A percentile compares a stretch with the other conserved stretches of the same genome.
These are phyloP conservation scores for Macaria liturata DNA, from an alignment of 2,888 invertebrate genomes.

Conservation along the genomic window DNA sequence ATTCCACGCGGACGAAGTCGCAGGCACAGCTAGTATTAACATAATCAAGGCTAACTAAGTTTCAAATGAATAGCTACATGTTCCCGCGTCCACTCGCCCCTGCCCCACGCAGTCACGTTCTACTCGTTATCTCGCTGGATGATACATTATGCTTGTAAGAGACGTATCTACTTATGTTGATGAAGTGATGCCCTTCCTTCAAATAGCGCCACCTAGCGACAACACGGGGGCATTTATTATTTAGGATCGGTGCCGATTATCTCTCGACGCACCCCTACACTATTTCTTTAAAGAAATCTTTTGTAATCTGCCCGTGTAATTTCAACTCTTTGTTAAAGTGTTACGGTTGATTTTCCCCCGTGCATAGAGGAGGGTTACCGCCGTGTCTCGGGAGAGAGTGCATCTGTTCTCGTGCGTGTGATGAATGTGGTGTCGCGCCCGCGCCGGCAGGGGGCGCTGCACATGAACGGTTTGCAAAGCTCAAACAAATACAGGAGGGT, in stretches of 20 bases:
- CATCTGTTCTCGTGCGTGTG: conserved; percentile 29
- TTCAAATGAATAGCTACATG: too few species aligned
- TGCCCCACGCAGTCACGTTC: too few species aligned
- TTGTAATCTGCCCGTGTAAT: conserved; percentile 3
- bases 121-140: conserved; percentile 1
- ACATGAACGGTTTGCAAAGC: background rate
- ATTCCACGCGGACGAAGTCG: too few species aligned
- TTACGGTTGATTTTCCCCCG: conserved; percentile 17
- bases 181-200: conserved; percentile 31
- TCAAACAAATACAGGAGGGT: too few species aligned
- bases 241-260: conserved; percentile 66
- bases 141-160: conserved; percentile 31
- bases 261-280: conserved; percentile 49
- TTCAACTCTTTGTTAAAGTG: background rate
- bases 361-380: conserved; percentile 9
- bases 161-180: conserved; percentile 29
- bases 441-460: background rate
- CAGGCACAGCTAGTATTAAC: too few species aligned
- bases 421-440: conserved; percentile 13
- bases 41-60: too few species aligned
- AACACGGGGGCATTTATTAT: conserved; percentile 63
- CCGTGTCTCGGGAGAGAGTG: conserved; percentile 21
- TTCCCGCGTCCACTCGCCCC: too few species aligned
- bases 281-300: conserved; percentile 45
- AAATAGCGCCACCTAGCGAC: conserved; percentile 38